Conservation (phyloP, 2,113 vertebrate genomes). For the Gracilinanus agilis region DNA sequence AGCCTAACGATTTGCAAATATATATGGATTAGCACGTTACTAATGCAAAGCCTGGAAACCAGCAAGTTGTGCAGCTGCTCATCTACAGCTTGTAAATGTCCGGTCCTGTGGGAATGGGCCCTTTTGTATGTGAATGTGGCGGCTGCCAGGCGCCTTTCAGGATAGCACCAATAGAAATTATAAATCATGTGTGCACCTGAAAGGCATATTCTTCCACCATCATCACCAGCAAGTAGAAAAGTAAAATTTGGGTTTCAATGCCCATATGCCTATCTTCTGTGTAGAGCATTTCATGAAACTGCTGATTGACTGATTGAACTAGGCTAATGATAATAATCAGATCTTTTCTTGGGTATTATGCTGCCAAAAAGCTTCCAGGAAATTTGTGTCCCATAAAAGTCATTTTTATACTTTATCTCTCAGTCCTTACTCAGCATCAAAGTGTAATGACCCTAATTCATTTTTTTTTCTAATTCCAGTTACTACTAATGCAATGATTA, state of each 20-base stretch:
- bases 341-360: slow-evolving; percentile 31
- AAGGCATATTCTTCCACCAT: slow-evolving; percentile 12
- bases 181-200: background rate
- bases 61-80: slow-evolving; percentile 35
- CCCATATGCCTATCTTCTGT: background rate
- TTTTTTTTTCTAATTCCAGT: background rate
- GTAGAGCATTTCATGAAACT: slow-evolving; percentile 6
- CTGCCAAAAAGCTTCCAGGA: slow-evolving; percentile 45
- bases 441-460: slow-evolving; percentile 36
- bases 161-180: slow-evolving; percentile 24
- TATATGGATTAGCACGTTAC: slow-evolving; percentile 60
- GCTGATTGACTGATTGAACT: slow-evolving; percentile 44
- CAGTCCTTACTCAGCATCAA: slow-evolving; percentile 17
- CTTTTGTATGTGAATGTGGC: background rate
- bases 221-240: background rate
- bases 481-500: background rate
- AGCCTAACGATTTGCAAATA: slow-evolving; percentile 73
- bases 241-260: slow-evolving; percentile 45
- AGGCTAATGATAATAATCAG: slow-evolving; percentile 61
- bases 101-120: background rate
- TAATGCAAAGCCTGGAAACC: slow-evolving; percentile 61
- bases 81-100: slow-evolving; percentile 24
- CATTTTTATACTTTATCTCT: slow-evolving; percentile 55
- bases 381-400: slow-evolving; percentile 49
- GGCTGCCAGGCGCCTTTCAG: background rate